Evolutionary conservation across 2,797 vertebrate species (phyloP).

Genomic region (Rhabdomys pumilio): DNA sequence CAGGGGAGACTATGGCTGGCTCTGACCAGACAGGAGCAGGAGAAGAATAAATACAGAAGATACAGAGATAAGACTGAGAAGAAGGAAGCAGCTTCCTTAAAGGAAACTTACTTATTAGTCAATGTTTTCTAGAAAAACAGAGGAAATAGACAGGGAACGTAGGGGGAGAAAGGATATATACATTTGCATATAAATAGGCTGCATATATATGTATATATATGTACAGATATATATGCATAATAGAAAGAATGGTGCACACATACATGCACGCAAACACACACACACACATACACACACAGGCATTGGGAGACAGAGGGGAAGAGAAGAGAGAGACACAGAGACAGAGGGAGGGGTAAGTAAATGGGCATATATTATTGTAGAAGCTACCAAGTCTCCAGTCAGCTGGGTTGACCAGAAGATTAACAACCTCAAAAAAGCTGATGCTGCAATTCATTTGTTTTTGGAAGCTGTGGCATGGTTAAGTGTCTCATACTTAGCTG

Average conservation of each 20-base stretch:
- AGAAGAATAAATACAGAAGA: neutral
- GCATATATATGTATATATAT: neutral
- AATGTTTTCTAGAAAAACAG: neutral
- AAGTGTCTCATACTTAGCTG: neutral
- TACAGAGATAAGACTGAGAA: neutral
- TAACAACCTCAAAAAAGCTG: neutral
- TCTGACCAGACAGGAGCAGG: neutral
- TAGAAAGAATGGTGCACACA: neutral
- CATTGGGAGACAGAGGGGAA: too few species aligned
- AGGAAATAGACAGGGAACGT: neutral
- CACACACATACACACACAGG: too few species aligned
- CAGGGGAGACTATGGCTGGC: neutral
- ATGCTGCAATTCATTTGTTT: neutral
- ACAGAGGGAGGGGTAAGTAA: neutral
- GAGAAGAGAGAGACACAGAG: too few species aligned
- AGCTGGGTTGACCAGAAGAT: neutral
- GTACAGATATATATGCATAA: neutral
- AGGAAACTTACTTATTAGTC: neutral
- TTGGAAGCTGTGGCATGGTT: neutral
- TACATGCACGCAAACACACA: too few species aligned
- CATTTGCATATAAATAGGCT: neutral
- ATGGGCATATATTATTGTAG: neutral
- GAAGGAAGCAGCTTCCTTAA: slow-evolving; percentile 3
- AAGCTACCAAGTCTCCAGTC: neutral
- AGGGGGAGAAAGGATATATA: neutral